A percentile compares a stretch with the other conserved stretches of the same genome.
phyloP scores from a whole-genome alignment of 1,140 invertebrate species.

The Tetramorium parvispinum region DNA sequence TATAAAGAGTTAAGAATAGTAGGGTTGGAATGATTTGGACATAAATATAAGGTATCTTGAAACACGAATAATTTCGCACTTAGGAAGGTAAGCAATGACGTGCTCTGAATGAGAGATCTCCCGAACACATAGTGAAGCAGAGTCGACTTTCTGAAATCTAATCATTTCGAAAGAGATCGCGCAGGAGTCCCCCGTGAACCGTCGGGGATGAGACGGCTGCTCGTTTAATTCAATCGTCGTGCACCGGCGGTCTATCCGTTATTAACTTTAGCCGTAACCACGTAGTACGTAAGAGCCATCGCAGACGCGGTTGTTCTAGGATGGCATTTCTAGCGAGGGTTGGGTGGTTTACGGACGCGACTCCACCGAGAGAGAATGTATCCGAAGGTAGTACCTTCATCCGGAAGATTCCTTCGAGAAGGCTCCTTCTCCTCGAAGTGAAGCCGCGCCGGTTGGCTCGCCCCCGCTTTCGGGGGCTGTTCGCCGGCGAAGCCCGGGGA shows the following conservation, averaged over 20 bases:
- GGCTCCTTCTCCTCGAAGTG: conserved; percentile 62
- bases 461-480: conserved; percentile 67
- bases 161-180: conserved; percentile 48
- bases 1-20: neutral
- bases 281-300: conserved; percentile 48
- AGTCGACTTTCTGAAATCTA: conserved; percentile 47
- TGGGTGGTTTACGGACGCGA: conserved; percentile 33
- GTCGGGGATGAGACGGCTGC: conserved; percentile 18
- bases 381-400: conserved; percentile 66
- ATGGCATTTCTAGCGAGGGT: conserved; percentile 7
- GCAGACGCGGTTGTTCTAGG: conserved; percentile 21
- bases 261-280: conserved; percentile 71
- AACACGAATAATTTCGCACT: neutral
- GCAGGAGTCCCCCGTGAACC: neutral
- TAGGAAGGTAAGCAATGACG: neutral
- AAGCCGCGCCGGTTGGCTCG: conserved; percentile 73
- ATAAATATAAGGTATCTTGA: neutral
- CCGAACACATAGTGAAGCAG: conserved; percentile 33
- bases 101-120: conserved; percentile 16
- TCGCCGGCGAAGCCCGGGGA: conserved; percentile 71
- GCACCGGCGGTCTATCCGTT: conserved; percentile 64
- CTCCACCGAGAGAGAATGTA: conserved; percentile 5
- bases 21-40: neutral
- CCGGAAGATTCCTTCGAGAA: conserved; percentile 65
- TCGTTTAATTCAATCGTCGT: conserved; percentile 72